A percentile compares a stretch with the other conserved stretches of the same genome.
Conservation (phyloP, 2,113 vertebrate species). For the Peromyscus maniculatus region DNA sequence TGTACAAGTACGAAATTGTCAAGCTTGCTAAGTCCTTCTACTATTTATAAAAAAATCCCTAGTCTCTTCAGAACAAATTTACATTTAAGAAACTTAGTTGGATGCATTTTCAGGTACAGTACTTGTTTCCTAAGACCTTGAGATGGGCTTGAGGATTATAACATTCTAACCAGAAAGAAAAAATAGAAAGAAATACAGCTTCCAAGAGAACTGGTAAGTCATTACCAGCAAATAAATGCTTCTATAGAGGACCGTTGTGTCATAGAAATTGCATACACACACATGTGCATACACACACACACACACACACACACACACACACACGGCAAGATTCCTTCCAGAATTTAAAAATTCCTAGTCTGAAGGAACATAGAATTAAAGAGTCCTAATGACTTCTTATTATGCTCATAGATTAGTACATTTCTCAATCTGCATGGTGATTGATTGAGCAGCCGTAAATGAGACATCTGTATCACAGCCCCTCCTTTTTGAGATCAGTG, state of each 20-base stretch:
- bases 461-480: too few relatives aligned
- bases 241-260: neutral
- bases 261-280: neutral
- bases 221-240: neutral
- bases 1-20: neutral
- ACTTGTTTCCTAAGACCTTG: constrained; percentile 4
- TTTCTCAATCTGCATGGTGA: neutral
- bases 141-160: neutral
- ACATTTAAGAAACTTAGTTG: constrained; percentile 11
- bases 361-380: neutral
- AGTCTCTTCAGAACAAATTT: constrained; percentile 9
- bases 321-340: neutral
- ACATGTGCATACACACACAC: neutral
- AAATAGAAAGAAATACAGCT: neutral
- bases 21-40: neutral
- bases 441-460: neutral
- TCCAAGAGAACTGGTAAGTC: neutral
- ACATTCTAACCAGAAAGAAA: constrained; percentile 6
- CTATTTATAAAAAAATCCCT: neutral
- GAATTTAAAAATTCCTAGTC: neutral
- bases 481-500: neutral
- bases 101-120: neutral
- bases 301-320: neutral
- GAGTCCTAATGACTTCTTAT: neutral
- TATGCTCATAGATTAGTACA: neutral